Evolutionary conservation across 2,113 vertebrate genomes (phyloP).

Genomic region (Neogale vison): DNA sequence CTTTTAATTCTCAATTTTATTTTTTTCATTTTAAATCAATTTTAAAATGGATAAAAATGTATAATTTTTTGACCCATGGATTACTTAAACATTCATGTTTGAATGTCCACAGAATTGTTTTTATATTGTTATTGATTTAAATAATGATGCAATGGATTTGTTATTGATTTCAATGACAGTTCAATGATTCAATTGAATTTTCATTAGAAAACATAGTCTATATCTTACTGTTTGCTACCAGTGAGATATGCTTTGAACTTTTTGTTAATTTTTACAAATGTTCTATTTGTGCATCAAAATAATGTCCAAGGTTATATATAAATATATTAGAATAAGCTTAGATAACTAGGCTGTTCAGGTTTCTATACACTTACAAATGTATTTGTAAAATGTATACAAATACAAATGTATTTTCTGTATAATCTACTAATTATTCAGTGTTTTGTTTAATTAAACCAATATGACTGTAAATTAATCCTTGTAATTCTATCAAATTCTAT

Average conservation of each 20-base stretch:
- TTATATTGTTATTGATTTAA: background rate
- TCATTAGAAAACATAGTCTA: background rate
- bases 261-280: background rate
- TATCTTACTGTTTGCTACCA: background rate
- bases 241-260: background rate
- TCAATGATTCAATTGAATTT: background rate
- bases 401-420: background rate
- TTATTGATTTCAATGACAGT: background rate
- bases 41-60: background rate
- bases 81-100: background rate
- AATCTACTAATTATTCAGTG: background rate
- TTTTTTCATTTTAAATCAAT: background rate
- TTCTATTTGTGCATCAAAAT: background rate
- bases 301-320: background rate
- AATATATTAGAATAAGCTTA: background rate
- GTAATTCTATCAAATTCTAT: background rate
- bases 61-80: background rate
- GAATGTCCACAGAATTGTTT: background rate
- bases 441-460: background rate
- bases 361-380: background rate
- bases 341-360: background rate
- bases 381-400: background rate
- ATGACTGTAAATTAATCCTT: background rate
- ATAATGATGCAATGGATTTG: background rate
- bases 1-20: conserved; percentile 3